Evolutionary conservation across 2,797 vertebrate genomes (phyloP).

Genomic region (Galaxias olidus): DNA sequence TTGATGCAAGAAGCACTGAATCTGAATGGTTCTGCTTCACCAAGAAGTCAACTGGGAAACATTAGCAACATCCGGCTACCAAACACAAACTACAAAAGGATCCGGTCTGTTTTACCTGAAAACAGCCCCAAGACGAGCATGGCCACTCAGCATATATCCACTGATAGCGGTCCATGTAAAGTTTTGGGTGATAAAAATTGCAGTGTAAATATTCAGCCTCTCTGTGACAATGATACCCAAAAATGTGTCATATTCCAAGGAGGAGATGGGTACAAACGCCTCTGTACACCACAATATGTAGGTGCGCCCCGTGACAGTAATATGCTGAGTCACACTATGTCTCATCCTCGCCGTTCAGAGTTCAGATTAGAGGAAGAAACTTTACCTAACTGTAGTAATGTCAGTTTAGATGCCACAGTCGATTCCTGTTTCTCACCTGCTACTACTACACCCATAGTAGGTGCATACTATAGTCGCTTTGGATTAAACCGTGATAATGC

Average conservation of each 20-base stretch:
- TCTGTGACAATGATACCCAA: not conserved
- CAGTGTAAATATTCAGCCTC: conserved; percentile 49
- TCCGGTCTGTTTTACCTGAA: not conserved
- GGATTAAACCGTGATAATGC: not conserved
- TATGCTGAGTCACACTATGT: not conserved
- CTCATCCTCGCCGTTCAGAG: no score
- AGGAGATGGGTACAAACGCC: not conserved
- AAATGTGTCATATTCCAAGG: conserved; percentile 10
- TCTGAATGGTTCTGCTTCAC: not conserved
- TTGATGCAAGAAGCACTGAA: conserved; percentile 3
- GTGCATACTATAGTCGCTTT: not conserved
- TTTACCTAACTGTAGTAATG: not conserved
- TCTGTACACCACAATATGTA: conserved; percentile 7
- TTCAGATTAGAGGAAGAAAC: conserved; percentile 21
- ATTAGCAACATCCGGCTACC: not conserved
- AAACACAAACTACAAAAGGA: not conserved
- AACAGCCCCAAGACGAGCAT: conserved; percentile 26
- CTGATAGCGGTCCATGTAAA: not conserved
- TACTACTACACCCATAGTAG: not conserved
- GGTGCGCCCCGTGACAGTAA: conserved; percentile 4
- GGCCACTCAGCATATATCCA: conserved; percentile 30
- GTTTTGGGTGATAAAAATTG: conserved; percentile 31
- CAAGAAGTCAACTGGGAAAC: not conserved
- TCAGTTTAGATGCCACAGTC: conserved; percentile 1
- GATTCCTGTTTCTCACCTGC: not conserved